phyloP scores from a whole-genome alignment of 2,888 invertebrate genomes.

The Sphinx pinastri region DNA sequence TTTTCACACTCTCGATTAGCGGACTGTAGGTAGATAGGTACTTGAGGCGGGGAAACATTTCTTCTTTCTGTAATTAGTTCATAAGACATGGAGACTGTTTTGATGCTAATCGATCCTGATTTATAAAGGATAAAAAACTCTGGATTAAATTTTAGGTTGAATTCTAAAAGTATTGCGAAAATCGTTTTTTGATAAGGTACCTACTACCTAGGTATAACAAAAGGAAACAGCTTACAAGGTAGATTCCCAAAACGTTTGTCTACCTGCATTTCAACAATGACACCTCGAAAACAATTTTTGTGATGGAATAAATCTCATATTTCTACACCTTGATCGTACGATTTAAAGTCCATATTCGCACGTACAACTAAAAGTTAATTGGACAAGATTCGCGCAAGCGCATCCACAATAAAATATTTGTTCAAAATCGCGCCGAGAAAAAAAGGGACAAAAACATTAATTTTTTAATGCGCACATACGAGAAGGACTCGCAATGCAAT shows the following conservation, averaged over 20 bases:
- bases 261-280: slow-evolving; percentile 16
- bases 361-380: slow-evolving; percentile 4
- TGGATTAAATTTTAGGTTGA: too few species aligned
- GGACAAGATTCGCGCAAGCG: slow-evolving; percentile 27
- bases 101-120: too few species aligned
- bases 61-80: too few species aligned
- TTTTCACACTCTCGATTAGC: too few species aligned
- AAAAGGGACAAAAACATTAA: slow-evolving; percentile 26
- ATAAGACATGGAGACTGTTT: too few species aligned
- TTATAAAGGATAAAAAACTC: too few species aligned
- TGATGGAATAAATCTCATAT: slow-evolving; percentile 1
- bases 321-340: slow-evolving; percentile 3
- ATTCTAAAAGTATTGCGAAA: too few species aligned
- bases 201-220: too few species aligned
- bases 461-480: slow-evolving; percentile 24
- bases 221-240: background rate
- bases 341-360: slow-evolving; percentile 14
- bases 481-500: slow-evolving; percentile 27
- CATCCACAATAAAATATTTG: slow-evolving; percentile 27
- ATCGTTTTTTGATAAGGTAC: too few species aligned
- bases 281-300: slow-evolving; percentile 17
- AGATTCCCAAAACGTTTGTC: background rate
- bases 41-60: too few species aligned
- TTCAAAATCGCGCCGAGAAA: slow-evolving; percentile 21
- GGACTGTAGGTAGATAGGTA: too few species aligned